phyloP scores from a whole-genome alignment of 2,797 vertebrate genomes.

The Clarias fuscus region DNA sequence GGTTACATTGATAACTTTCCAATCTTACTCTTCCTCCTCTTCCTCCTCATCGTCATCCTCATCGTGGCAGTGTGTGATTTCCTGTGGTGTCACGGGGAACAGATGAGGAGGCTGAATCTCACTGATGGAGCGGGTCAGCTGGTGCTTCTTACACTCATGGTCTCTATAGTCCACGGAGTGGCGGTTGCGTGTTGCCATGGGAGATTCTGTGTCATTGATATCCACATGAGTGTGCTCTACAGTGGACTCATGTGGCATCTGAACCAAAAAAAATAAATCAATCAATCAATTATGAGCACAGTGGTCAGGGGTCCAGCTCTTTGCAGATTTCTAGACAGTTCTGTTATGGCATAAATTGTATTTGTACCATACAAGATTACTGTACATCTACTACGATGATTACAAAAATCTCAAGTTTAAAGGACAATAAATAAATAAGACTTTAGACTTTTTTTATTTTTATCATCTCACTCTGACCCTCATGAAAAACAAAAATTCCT shows the following conservation, averaged over 20 bases:
- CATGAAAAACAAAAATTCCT: neutral
- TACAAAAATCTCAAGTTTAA: neutral
- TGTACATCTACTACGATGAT: neutral
- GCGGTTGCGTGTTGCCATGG: constrained; percentile 91
- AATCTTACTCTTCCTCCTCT: constrained; percentile 71
- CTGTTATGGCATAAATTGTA: neutral
- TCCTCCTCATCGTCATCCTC: constrained; percentile 96
- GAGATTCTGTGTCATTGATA: constrained; percentile 87
- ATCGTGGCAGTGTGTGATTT: constrained; percentile 98
- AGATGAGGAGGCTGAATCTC: constrained; percentile 95
- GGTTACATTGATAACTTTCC: constrained; percentile 10
- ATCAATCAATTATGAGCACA: neutral
- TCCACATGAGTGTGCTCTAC: constrained; percentile 89
- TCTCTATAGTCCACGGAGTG: constrained; percentile 85
- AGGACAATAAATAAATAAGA: neutral
- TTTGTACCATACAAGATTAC: neutral
- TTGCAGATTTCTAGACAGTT: neutral
- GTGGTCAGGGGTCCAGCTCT: too few species aligned
- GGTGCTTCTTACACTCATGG: constrained; percentile 85
- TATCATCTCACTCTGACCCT: neutral
- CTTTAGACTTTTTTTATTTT: neutral
- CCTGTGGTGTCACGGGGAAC: constrained; percentile 91
- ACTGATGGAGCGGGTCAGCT: constrained; percentile 90
- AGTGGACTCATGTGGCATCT: constrained; percentile 98
- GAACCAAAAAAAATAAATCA: constrained; percentile 26